Evolutionary conservation across 2,797 vertebrate genomes (phyloP).

Genomic region (Buphagus erythrorhynchus): DNA sequence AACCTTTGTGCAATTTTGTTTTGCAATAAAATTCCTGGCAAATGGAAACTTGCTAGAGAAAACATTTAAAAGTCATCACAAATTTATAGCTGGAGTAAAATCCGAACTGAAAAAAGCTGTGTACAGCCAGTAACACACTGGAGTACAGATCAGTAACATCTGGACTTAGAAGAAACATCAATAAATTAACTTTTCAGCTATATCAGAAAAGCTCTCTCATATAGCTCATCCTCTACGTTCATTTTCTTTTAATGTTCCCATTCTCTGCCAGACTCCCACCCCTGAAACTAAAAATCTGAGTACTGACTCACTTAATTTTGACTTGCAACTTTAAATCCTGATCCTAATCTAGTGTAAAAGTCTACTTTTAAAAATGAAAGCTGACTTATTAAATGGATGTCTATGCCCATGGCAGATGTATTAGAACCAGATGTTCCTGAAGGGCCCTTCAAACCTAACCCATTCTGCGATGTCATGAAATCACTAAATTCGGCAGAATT

Average conservation of each 20-base stretch:
- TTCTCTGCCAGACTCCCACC: background rate
- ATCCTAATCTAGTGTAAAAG: background rate
- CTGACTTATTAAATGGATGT: background rate
- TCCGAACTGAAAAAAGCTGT: background rate
- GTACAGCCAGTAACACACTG: background rate
- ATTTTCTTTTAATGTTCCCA: background rate
- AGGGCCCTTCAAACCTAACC: background rate
- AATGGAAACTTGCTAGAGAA: background rate
- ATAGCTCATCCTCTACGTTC: background rate
- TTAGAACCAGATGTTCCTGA: background rate
- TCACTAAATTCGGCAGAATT: accelerated
- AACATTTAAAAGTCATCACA: background rate
- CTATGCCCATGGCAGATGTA: background rate
- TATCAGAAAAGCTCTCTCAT: background rate
- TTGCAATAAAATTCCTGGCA: background rate
- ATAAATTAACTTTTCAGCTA: background rate
- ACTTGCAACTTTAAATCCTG: background rate
- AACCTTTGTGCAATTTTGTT: background rate
- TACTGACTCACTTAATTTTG: background rate
- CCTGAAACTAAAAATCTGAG: background rate
- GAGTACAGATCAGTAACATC: background rate
- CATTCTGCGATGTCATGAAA: background rate
- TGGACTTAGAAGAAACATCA: background rate
- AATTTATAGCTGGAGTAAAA: background rate
- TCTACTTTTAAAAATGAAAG: background rate